Conservation (phyloP, 2,797 vertebrate species). For the Sebastes flavidus region DNA sequence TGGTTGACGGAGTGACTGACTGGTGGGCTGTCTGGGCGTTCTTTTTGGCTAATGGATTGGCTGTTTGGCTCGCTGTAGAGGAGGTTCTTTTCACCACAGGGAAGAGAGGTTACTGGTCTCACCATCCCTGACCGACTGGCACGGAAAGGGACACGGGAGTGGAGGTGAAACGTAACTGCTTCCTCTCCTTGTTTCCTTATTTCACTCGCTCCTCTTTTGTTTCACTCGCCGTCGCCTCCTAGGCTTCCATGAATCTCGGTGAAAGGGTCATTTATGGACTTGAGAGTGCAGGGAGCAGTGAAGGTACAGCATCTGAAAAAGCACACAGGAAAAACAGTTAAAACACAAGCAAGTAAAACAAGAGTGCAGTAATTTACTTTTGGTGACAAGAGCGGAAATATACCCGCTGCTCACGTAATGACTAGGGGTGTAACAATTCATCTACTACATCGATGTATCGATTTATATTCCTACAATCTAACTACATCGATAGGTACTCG, state of each 20-base stretch:
- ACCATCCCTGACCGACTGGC: constrained; percentile 75
- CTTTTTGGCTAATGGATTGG: constrained; percentile 33
- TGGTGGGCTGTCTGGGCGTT: constrained; percentile 46
- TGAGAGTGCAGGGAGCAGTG: constrained; percentile 53
- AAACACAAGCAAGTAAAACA: neutral
- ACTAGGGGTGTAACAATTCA: neutral
- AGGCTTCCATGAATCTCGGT: constrained; percentile 47
- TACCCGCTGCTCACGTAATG: neutral
- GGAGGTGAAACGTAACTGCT: constrained; percentile 26
- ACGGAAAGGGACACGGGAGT: constrained; percentile 33
- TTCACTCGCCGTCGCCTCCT: constrained; percentile 35
- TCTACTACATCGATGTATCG: no score
- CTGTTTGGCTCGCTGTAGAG: constrained; percentile 46
- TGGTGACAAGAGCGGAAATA: neutral
- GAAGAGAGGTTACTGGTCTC: constrained; percentile 58
- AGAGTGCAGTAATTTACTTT: neutral
- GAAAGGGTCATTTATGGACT: constrained; percentile 70
- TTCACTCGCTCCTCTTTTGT: constrained; percentile 13
- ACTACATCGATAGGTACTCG: no score
- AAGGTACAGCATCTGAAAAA: constrained; percentile 79
- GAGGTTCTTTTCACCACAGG: constrained; percentile 58
- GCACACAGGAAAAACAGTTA: constrained; percentile 13
- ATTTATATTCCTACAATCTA: no score
- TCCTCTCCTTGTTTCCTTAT: constrained; percentile 35
- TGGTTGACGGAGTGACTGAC: constrained; percentile 55